phyloP scores from a whole-genome alignment of 2,888 invertebrate species.

The Sicus ferrugineus region DNA sequence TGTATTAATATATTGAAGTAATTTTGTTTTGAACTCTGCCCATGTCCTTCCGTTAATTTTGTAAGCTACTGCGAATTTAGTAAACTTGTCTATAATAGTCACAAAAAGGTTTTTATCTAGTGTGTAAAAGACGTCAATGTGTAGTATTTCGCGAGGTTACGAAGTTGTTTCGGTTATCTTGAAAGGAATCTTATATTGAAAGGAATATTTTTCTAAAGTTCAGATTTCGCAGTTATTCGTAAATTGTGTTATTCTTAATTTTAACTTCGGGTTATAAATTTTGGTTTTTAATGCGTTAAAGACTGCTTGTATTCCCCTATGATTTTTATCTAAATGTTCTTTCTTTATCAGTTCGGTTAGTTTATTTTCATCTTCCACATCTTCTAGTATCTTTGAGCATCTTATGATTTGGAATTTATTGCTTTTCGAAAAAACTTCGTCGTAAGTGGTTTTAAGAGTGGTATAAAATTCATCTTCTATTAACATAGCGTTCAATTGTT shows the following conservation, averaged over 20 bases:
- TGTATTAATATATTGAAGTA: slow-evolving; percentile 21
- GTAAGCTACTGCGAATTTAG: slow-evolving; percentile 21
- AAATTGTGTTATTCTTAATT: slow-evolving; percentile 34
- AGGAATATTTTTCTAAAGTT: slow-evolving; percentile 37
- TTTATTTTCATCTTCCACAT: slow-evolving; percentile 1
- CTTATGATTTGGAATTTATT: neutral
- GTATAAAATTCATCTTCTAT: neutral
- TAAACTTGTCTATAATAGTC: slow-evolving; percentile 28
- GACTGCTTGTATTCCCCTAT: neutral
- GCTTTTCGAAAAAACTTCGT: neutral
- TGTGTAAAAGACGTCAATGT: slow-evolving; percentile 30
- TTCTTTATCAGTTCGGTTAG: neutral
- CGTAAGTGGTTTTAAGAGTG: neutral
- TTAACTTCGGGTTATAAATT: slow-evolving; percentile 18
- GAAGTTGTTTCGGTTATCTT: slow-evolving; percentile 19
- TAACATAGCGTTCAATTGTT: slow-evolving; percentile 6
- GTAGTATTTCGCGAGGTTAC: slow-evolving; percentile 22
- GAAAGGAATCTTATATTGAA: slow-evolving; percentile 24
- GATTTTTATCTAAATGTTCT: slow-evolving; percentile 7
- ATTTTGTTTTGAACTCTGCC: slow-evolving; percentile 24
- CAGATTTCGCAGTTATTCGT: slow-evolving; percentile 18
- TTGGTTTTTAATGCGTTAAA: slow-evolving; percentile 4
- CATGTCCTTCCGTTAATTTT: slow-evolving; percentile 26
- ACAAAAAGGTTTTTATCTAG: slow-evolving; percentile 23
- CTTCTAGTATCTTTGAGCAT: neutral